Base-by-base conservation (phyloP, 2,888 invertebrate species). In the Nomada ruficornis region DNA sequence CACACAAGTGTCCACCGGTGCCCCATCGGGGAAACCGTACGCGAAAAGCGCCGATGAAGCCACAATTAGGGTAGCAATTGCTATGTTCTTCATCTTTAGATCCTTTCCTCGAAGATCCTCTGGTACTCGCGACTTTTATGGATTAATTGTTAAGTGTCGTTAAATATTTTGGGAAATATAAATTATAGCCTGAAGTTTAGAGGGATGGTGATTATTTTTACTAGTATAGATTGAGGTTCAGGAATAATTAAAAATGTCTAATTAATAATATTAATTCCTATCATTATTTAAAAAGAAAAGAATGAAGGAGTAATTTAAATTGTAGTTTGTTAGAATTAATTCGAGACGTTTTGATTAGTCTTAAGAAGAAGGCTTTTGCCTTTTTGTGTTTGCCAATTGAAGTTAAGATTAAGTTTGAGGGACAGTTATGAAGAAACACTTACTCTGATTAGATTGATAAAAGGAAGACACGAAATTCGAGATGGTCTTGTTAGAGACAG, bases 1-100 rank as follows among this genome's bases (percentile, higher is more conserved):
- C 3, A 97, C 97, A 91, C 97, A 97, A 50, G 97, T 96, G 91
- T 97, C 97, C 44, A 97, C 96, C 0, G 97, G 97, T 1, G 97
- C 97, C 1, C 97, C 97, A 89, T 97, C 97, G n/a, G 97, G 97
- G 91, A 97, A 97, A 82, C 95, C 95, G 65, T 74, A 52, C 5
- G 93, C 91, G 78, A 94, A 68, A 50, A 89, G 79, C 50, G 82
- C 83, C 65, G 77, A 79, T 44, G 84, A 85, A 23, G 80, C 79
- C 65, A 86, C 82, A 79, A 88, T 26, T 23, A 84, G 18, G 23
- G 65, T 75, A 23, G 73, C 63, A 54, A 83, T 68, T 57, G 69
- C 77, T 60, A 76, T 13, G 60, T 44, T 59, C 55, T 55, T 79
- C 72, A 26, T 77, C 44, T 15, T 23, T 59, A 64, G 60, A 60